A percentile compares a stretch with the other conserved stretches of the same genome.
Evolutionary conservation across 1,140 invertebrate genomes (phyloP).

Genomic region (Ptiloglossa arizonensis): DNA sequence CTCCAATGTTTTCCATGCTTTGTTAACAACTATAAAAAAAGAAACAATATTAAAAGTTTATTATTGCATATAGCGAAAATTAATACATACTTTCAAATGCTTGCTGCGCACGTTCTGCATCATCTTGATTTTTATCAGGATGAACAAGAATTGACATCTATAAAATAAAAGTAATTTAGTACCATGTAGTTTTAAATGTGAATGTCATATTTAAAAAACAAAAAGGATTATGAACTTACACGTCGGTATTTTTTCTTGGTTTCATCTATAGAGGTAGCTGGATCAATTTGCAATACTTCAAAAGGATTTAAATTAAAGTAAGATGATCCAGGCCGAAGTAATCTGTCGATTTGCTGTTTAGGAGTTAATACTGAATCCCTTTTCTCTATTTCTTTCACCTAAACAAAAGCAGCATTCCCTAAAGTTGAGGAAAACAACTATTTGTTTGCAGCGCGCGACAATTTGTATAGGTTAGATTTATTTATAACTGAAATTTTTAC

Average conservation of each 20-base stretch:
- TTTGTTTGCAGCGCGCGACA: conserved; percentile 23
- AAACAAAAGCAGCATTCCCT: conserved; percentile 55
- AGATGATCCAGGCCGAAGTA: conserved; percentile 95
- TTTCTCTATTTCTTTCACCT: conserved; percentile 98
- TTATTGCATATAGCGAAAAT: neutral
- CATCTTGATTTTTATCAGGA: conserved; percentile 99
- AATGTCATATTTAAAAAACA: too few species aligned
- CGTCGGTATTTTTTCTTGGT: conserved; percentile 98
- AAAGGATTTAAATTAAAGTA: conserved; percentile 98
- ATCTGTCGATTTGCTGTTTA: conserved; percentile 96
- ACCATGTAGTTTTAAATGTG: neutral
- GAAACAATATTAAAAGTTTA: conserved; percentile 18
- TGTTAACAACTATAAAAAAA: conserved; percentile 90
- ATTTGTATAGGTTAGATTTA: conserved; percentile 51
- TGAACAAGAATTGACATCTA: conserved; percentile 98
- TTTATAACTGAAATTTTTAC: conserved; percentile 11
- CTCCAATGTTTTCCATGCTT: conserved; percentile 97
- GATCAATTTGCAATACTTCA: conserved; percentile 97
- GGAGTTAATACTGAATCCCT: conserved; percentile 94
- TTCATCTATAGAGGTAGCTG: conserved; percentile 92
- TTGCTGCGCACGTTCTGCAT: conserved; percentile 95
- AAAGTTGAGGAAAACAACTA: conserved; percentile 14
- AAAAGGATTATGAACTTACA: conserved; percentile 76
- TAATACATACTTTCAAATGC: conserved; percentile 90
- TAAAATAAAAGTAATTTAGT: conserved; percentile 62